phyloP scores from a whole-genome alignment of 2,113 vertebrate species.

The Cochlearius cochlearius region DNA sequence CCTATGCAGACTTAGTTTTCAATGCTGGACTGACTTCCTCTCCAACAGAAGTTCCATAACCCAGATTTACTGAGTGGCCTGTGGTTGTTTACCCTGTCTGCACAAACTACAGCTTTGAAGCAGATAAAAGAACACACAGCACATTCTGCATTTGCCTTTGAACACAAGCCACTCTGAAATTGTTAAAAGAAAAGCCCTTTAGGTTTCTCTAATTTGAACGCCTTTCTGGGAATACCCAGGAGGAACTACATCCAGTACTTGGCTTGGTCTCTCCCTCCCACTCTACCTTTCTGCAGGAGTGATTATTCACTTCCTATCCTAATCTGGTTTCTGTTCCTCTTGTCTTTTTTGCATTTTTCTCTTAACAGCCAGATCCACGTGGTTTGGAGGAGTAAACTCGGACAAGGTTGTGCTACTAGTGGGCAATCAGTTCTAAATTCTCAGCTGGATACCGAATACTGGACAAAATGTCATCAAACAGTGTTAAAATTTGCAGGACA shows the following conservation, averaged over 20 bases:
- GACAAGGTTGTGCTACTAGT: background rate
- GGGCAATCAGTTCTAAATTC: background rate
- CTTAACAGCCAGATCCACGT: background rate
- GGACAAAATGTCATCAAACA: background rate
- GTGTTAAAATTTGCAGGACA: background rate
- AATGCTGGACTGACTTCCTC: background rate
- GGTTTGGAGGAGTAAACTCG: background rate
- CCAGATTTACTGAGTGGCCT: background rate
- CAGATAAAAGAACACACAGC: background rate
- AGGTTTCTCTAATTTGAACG: background rate
- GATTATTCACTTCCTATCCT: background rate
- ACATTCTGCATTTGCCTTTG: background rate
- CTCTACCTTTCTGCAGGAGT: background rate
- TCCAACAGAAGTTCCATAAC: background rate
- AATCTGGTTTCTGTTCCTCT: background rate
- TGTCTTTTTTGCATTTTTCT: background rate
- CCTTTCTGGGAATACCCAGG: background rate
- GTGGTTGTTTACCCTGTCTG: background rate
- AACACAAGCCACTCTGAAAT: background rate
- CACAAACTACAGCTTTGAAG: background rate
- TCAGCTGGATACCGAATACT: background rate
- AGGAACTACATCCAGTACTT: background rate
- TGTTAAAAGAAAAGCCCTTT: background rate
- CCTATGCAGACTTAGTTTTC: background rate
- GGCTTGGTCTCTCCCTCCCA: background rate